Conservation (phyloP, 2,797 vertebrate genomes). For the Pseudochaenichthys georgianus region DNA sequence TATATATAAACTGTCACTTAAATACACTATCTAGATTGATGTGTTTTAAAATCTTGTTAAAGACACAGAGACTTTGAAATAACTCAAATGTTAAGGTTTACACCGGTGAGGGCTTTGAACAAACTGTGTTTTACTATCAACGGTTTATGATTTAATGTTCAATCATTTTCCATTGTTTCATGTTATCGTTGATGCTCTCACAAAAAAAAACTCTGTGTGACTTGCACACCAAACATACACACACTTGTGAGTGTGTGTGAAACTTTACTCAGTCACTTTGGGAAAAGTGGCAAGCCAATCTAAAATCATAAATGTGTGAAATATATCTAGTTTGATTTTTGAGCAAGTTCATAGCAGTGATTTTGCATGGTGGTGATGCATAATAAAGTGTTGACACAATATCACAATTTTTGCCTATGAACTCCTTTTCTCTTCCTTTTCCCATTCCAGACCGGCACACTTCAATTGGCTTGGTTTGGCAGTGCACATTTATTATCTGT, state of each 20-base stretch:
- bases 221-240: slow-evolving; percentile 57
- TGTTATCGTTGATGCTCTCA: slow-evolving; percentile 38
- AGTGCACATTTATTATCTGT: slow-evolving; percentile 81
- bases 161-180: slow-evolving; percentile 51
- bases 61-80: slow-evolving; percentile 34
- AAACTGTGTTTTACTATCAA: slow-evolving; percentile 61
- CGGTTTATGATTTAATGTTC: slow-evolving; percentile 56
- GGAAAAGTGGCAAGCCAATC: slow-evolving; percentile 70
- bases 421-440: slow-evolving; percentile 67
- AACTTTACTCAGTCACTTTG: slow-evolving; percentile 67
- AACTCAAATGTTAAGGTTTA: slow-evolving; percentile 52
- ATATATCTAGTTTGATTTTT: slow-evolving; percentile 79
- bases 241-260: slow-evolving; percentile 53
- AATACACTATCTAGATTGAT: slow-evolving; percentile 33
- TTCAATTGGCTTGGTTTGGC: slow-evolving; percentile 71
- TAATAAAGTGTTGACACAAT: slow-evolving; percentile 85
- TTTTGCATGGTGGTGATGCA: slow-evolving; percentile 83
- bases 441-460: slow-evolving; percentile 73
- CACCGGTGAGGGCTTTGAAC: slow-evolving; percentile 52
- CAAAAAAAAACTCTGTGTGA: slow-evolving; percentile 49
- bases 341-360: slow-evolving; percentile 80
- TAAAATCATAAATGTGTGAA: slow-evolving; percentile 80
- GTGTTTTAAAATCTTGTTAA: slow-evolving; percentile 38
- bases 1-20: slow-evolving; percentile 33
- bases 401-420: slow-evolving; percentile 72